A percentile compares a stretch with the other conserved stretches of the same genome.
phyloP scores from a whole-genome alignment of 2,888 invertebrate species.

The Blomia tropicalis region DNA sequence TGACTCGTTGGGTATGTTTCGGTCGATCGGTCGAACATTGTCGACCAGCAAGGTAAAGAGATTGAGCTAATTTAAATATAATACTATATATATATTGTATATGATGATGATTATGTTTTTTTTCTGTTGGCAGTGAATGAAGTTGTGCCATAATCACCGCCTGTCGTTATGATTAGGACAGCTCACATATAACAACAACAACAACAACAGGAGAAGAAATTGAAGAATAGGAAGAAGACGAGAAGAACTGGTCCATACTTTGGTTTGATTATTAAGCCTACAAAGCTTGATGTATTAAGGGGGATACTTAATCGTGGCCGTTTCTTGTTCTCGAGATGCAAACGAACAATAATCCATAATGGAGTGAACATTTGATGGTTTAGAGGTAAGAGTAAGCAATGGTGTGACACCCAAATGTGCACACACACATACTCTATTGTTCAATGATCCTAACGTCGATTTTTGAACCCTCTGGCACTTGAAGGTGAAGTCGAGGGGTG shows the following conservation, averaged over 20 bases:
- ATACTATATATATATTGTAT: background rate
- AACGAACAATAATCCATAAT: too few species aligned
- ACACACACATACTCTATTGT: background rate
- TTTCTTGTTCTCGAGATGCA: too few species aligned
- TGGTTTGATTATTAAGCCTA: slow-evolving; percentile 6
- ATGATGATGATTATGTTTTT: too few species aligned
- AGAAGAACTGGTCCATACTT: too few species aligned
- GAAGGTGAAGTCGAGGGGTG: too few species aligned
- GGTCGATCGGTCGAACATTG: background rate
- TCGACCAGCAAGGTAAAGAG: background rate
- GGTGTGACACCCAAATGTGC: background rate
- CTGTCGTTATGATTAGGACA: slow-evolving; percentile 14
- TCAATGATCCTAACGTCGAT: background rate
- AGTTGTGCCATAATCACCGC: slow-evolving; percentile 7
- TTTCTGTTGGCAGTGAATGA: too few species aligned
- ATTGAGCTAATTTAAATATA: slow-evolving; percentile 13
- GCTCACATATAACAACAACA: too few species aligned
- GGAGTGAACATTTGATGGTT: too few species aligned
- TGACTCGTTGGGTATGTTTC: background rate
- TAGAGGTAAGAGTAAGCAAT: too few species aligned
- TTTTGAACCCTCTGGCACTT: slow-evolving; percentile 13
- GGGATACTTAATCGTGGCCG: background rate
- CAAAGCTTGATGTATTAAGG: slow-evolving; percentile 6
- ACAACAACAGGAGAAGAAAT: too few species aligned
- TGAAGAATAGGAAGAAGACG: too few species aligned